These are phyloP conservation scores for Drosophila sulfurigaster DNA, from an alignment of 1,140 invertebrate genomes.

Conservation along the genomic window DNA sequence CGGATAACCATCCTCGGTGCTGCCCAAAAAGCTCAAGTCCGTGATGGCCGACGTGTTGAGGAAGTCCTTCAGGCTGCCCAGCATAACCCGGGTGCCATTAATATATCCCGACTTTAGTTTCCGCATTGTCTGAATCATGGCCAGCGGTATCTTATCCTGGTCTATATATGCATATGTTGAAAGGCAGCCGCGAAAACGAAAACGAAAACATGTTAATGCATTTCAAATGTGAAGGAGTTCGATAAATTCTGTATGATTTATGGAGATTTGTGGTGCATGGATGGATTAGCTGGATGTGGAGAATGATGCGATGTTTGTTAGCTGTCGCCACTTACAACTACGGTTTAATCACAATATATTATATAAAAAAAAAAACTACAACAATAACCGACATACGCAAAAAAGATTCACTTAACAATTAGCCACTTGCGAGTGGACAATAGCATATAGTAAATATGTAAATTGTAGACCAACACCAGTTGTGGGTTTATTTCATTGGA, in stretches of 20 bases:
- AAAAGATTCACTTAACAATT: slow-evolving; percentile 29
- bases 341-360: slow-evolving; percentile 53
- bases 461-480: slow-evolving; percentile 8
- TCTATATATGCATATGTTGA: slow-evolving; percentile 87
- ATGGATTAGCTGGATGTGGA: slow-evolving; percentile 21
- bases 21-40: slow-evolving; percentile 96
- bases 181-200: neutral
- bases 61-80: slow-evolving; percentile 96
- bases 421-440: slow-evolving; percentile 1
- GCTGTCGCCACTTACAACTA: slow-evolving; percentile 44
- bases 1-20: slow-evolving; percentile 95
- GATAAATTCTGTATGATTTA: slow-evolving; percentile 6
- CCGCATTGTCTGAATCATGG: slow-evolving; percentile 98
- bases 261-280: slow-evolving; percentile 12
- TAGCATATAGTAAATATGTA: slow-evolving; percentile 7
- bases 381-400: slow-evolving; percentile 40
- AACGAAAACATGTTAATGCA: slow-evolving; percentile 16
- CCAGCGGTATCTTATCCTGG: slow-evolving; percentile 93
- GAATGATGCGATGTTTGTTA: slow-evolving; percentile 30
- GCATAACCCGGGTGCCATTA: slow-evolving; percentile 97
- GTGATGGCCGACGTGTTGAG: slow-evolving; percentile 98
- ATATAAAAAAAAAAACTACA: slow-evolving; percentile 38
- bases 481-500: neutral
- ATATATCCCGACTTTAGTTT: slow-evolving; percentile 99
- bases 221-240: neutral